Evolutionary conservation across 1,140 invertebrate genomes (phyloP).

Genomic region (Sinella curviseta): DNA sequence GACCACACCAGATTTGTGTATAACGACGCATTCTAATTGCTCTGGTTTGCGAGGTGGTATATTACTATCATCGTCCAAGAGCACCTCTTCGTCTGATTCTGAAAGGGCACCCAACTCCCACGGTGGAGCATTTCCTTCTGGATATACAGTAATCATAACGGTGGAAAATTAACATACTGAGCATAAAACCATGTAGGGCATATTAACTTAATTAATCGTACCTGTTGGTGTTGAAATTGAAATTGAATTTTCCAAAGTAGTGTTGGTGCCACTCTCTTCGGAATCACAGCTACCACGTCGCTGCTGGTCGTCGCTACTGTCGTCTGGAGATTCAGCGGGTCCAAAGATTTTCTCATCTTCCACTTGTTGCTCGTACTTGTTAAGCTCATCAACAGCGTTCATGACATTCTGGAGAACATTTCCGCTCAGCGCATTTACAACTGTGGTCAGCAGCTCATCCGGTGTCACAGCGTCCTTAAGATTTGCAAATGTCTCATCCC

Average conservation of each 20-base stretch:
- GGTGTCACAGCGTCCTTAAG: not conserved
- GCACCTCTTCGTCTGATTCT: conserved; percentile 44
- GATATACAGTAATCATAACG: no score
- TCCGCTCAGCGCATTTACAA: conserved; percentile 36
- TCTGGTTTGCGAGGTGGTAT: not conserved
- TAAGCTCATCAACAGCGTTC: conserved; percentile 44
- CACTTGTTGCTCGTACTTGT: conserved; percentile 35
- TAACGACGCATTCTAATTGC: conserved; percentile 36
- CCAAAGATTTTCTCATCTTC: not conserved
- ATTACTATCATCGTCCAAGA: conserved; percentile 21
- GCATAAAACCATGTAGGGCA: no score
- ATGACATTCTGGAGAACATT: conserved; percentile 40
- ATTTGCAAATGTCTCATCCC: conserved; percentile 25
- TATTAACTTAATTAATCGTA: no score
- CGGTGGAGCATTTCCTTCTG: not conserved
- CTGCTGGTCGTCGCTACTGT: not conserved
- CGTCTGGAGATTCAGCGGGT: not conserved
- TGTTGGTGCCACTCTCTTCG: not conserved
- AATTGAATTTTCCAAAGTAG: not conserved
- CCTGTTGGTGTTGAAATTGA: not conserved
- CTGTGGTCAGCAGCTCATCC: conserved; percentile 32
- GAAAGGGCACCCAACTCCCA: conserved; percentile 28
- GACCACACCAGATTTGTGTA: conserved; percentile 17
- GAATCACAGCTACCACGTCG: not conserved
- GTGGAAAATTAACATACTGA: no score